phyloP scores from a whole-genome alignment of 2,888 invertebrate genomes.

The Oscheius sp. region DNA sequence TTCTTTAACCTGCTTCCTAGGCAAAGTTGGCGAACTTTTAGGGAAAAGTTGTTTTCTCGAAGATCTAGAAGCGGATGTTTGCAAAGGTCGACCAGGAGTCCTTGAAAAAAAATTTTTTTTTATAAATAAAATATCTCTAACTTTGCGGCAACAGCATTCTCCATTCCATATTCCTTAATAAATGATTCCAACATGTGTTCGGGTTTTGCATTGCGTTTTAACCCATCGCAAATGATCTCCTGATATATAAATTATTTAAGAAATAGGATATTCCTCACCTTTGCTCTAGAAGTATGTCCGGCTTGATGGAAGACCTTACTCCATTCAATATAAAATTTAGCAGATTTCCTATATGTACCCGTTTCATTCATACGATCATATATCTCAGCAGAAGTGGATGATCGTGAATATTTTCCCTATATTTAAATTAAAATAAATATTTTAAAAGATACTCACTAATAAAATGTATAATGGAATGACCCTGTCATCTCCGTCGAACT shows the following conservation, averaged over 20 bases:
- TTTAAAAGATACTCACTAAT: constrained; percentile 23
- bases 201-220: constrained; percentile 12
- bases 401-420: constrained; percentile 35
- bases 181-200: constrained; percentile 2
- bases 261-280: constrained; percentile 2
- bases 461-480: constrained; percentile 40
- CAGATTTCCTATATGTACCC: constrained; percentile 25
- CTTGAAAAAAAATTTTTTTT: not conserved
- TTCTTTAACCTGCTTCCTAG: not conserved
- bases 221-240: constrained; percentile 18
- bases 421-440: not conserved
- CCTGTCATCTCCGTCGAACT: constrained; percentile 37
- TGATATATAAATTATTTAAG: not conserved
- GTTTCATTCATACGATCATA: constrained; percentile 36
- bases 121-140: not conserved
- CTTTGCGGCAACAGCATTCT: not conserved
- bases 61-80: not conserved
- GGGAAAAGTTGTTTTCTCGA: constrained; percentile 10
- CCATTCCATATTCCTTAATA: constrained; percentile 13
- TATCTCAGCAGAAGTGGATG: constrained; percentile 30
- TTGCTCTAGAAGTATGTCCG: constrained; percentile 10
- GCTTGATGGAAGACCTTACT: constrained; percentile 20
- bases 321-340: constrained; percentile 30
- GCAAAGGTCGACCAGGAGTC: constrained; percentile 10
- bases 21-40: not conserved